phyloP scores from a whole-genome alignment of 2,797 vertebrate genomes.

The Periophthalmus magnuspinnatus region DNA sequence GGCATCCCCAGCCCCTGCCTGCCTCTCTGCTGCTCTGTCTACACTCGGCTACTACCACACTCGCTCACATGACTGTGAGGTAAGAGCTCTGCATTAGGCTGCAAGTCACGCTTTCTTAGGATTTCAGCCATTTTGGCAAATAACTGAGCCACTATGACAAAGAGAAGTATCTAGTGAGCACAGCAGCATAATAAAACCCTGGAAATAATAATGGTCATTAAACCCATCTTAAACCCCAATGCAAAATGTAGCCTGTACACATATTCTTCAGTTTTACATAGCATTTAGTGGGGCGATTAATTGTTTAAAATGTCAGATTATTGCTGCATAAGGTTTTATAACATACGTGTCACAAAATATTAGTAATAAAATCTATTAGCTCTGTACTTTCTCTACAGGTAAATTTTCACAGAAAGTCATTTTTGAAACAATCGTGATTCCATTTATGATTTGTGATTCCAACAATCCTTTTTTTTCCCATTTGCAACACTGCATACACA shows the following conservation, averaged over 20 bases:
- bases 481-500: neutral
- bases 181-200: neutral
- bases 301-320: no score
- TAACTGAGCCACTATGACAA: neutral
- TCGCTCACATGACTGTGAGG: slow-evolving; percentile 1
- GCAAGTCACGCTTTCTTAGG: slow-evolving; percentile 16
- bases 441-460: neutral
- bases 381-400: neutral
- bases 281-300: no score
- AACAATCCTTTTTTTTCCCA: neutral
- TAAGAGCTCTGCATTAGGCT: slow-evolving; percentile 11
- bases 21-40: neutral
- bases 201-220: no score
- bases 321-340: no score
- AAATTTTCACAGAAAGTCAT: no score
- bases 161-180: neutral
- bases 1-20: slow-evolving; percentile 57
- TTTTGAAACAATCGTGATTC: no score
- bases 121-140: slow-evolving; percentile 13
- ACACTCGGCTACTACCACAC: slow-evolving; percentile 39
- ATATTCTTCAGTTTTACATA: no score
- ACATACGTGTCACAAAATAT: neutral
- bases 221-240: no score
- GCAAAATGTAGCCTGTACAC: neutral
- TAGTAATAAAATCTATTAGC: neutral